A percentile compares a stretch with the other conserved stretches of the same genome.
phyloP scores from a whole-genome alignment of 2,797 vertebrate genomes.

The Melopsittacus undulatus region DNA sequence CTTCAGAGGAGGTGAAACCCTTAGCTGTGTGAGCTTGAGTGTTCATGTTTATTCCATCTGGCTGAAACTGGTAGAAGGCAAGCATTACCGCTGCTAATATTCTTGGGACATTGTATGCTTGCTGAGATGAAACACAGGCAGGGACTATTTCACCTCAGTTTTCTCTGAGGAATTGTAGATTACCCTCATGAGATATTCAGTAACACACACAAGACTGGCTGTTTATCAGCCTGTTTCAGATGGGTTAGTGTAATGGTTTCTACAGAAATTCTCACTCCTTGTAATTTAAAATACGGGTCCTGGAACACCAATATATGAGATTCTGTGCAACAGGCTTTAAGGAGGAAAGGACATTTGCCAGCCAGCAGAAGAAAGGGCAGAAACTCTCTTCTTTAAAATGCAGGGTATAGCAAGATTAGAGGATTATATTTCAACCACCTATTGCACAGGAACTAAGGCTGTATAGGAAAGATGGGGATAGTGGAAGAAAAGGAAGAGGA shows the following conservation, averaged over 20 bases:
- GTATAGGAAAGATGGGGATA: background rate
- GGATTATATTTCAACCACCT: background rate
- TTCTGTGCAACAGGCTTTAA: background rate
- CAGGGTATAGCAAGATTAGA: background rate
- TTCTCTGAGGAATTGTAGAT: constrained; percentile 30
- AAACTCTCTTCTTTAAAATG: background rate
- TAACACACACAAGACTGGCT: constrained; percentile 24
- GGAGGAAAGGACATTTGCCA: background rate
- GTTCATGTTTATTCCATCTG: background rate
- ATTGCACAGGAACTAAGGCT: background rate
- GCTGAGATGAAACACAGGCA: constrained; percentile 21
- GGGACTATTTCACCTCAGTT: background rate
- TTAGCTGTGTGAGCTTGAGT: background rate
- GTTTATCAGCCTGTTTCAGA: constrained; percentile 33
- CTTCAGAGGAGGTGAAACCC: background rate
- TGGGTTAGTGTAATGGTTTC: constrained; percentile 32
- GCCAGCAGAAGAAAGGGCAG: background rate
- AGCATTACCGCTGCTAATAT: background rate
- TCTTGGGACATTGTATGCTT: background rate
- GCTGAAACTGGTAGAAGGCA: background rate
- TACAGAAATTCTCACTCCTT: constrained; percentile 47
- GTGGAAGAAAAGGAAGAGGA: background rate
- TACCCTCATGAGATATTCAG: constrained; percentile 3
- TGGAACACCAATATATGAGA: background rate
- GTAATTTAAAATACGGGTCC: constrained; percentile 21